Base-by-base conservation (phyloP, 35 echinoderm and acorn worm genomes). In the Ptychodera flava region DNA sequence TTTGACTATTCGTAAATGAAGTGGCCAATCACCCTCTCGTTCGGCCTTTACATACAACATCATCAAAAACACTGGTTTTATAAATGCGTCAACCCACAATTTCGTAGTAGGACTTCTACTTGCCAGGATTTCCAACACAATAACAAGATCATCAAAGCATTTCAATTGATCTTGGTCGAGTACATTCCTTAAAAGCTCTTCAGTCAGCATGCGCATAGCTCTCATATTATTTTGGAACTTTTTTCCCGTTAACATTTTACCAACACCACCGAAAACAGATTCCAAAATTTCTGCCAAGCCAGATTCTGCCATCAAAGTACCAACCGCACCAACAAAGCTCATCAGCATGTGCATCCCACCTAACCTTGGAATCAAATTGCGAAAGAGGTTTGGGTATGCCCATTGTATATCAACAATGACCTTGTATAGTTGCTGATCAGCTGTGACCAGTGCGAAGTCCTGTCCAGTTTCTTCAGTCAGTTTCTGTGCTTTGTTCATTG, bases 351-450 rank as follows among this genome's bases (percentile, higher is more conserved):
- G n/a, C n/a, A n/a, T n/a, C n/a, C n/a, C n/a, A n/a, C n/a, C n/a
- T n/a, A n/a, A n/a, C n/a, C n/a, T n/a, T 0, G 53, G 76, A 38
- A 89, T 52, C 28, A 93, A 0, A 79, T 86, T 15, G 2, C 30
- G 28, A 76, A 82, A 93, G 22, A 32, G 30, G 1, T 78, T 76
- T 35, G 89, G 93, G 36, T 91, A 88, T 37, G 89, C 64, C 93
- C 93, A 94, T 29, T 87, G 35, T n/a, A 91, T 86, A 16, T 93
- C 36, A 15, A 94, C 30, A 32, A 38, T 82, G 16, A 94, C 85
- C 33, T 77, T 81, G 81, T 94, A 91, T 1, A 91, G 81, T 80
- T 94, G 89, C 76, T 84, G 86, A 36, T 94, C 93, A 85, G 29
- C 33, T 14, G 89, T 94, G 22, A 93, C 32, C 10, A n/a, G 38